Evolutionary conservation across 1,140 invertebrate genomes (phyloP).

Genomic region (Amyelois transitella): DNA sequence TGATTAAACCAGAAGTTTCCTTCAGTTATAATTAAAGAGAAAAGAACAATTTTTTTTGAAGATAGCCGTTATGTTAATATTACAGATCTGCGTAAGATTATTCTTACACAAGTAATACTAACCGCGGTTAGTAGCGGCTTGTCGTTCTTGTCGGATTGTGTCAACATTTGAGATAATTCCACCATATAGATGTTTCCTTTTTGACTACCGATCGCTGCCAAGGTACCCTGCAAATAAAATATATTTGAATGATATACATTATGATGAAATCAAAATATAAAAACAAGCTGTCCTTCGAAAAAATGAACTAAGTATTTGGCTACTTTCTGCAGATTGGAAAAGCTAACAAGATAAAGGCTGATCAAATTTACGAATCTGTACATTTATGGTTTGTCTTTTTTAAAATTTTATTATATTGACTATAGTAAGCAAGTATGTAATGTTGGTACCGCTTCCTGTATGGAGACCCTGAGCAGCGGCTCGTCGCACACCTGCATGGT

Average conservation of each 20-base stretch:
- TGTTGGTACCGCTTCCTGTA: constrained; percentile 51
- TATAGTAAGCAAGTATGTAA: too few species aligned
- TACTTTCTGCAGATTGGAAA: too few species aligned
- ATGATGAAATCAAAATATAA: neutral
- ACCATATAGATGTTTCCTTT: constrained; percentile 87
- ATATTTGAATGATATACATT: neutral
- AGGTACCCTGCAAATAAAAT: constrained; percentile 75
- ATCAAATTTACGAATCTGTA: too few species aligned
- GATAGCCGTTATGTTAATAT: neutral
- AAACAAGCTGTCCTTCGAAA: too few species aligned
- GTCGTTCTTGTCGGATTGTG: constrained; percentile 87
- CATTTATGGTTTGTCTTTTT: too few species aligned
- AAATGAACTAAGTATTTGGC: too few species aligned
- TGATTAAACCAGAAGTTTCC: too few species aligned
- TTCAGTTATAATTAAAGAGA: too few species aligned
- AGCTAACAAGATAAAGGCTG: too few species aligned
- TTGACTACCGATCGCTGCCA: constrained; percentile 87
- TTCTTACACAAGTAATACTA: constrained; percentile 47
- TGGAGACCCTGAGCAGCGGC: constrained; percentile 62
- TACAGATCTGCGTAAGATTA: too few species aligned
- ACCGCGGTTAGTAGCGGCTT: constrained; percentile 88
- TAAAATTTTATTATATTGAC: too few species aligned
- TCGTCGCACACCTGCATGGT: constrained; percentile 85
- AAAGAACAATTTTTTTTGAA: too few species aligned
- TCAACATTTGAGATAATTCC: constrained; percentile 88